A percentile compares a stretch with the other conserved stretches of the same genome.
Conservation (phyloP, 1,140 invertebrate genomes). For the Drosophila burlai region DNA sequence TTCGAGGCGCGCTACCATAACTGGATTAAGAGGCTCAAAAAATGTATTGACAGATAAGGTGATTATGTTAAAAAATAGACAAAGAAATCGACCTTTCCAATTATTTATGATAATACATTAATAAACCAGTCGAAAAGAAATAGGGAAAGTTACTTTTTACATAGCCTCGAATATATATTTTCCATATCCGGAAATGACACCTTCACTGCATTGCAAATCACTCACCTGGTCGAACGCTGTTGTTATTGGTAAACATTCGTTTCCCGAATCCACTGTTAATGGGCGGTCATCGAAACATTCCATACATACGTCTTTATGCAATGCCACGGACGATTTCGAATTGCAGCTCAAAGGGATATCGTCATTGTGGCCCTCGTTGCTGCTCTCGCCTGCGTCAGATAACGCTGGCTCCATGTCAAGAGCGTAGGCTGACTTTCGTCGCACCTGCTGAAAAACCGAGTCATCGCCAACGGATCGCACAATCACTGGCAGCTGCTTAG, state of each 20-base stretch:
- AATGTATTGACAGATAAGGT: too few relatives aligned
- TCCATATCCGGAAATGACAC: neutral
- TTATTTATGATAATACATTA: too few relatives aligned
- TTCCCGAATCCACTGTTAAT: conserved; percentile 18
- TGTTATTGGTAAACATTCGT: neutral
- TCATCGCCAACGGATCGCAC: conserved; percentile 31
- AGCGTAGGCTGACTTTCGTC: conserved; percentile 52
- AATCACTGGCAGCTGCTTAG: conserved; percentile 49
- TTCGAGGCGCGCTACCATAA: too few relatives aligned
- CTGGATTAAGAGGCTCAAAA: too few relatives aligned
- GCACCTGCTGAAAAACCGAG: conserved; percentile 32
- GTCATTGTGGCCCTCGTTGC: conserved; percentile 60
- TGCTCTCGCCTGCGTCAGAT: conserved; percentile 48
- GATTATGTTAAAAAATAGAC: too few relatives aligned
- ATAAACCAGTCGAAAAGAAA: too few relatives aligned
- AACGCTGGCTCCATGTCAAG: conserved; percentile 77
- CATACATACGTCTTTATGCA: conserved; percentile 42
- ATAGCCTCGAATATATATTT: neutral
- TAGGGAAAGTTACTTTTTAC: too few relatives aligned
- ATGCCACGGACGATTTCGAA: conserved; percentile 41
- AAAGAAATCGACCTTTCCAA: too few relatives aligned
- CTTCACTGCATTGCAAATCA: neutral
- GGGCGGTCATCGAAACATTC: conserved; percentile 37
- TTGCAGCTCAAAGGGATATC: conserved; percentile 54
- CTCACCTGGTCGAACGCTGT: neutral